A percentile compares a stretch with the other conserved stretches of the same genome.
Evolutionary conservation across 2,113 vertebrate species (phyloP).

Genomic region (Trochalopteron elliotii): DNA sequence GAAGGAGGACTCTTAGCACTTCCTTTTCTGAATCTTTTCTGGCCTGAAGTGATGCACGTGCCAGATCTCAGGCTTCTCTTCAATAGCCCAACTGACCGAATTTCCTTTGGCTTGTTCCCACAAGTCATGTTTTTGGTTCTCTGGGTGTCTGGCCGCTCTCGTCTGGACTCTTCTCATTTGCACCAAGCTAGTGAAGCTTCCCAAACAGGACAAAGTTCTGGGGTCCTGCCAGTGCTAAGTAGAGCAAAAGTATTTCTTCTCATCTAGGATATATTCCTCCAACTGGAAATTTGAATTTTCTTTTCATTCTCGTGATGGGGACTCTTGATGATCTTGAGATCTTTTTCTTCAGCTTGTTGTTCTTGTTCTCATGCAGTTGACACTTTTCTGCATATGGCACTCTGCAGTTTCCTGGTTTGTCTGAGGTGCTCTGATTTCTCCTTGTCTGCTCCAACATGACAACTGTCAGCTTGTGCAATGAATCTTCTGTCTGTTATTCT

Average conservation of each 20-base stretch:
- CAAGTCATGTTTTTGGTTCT: not conserved
- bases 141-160: accelerated
- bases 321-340: not conserved
- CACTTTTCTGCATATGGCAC: not conserved
- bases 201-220: not conserved
- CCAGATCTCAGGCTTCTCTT: not conserved
- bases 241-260: not conserved
- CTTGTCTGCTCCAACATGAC: not conserved
- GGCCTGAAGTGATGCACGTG: not conserved
- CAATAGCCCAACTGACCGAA: accelerated
- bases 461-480: not conserved
- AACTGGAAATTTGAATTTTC: not conserved
- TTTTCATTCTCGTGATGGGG: not conserved
- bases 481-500: not conserved
- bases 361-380: not conserved
- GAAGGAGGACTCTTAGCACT: not conserved
- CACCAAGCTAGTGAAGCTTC: not conserved
- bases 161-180: not conserved
- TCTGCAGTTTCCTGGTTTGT: not conserved
- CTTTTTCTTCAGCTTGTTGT: not conserved
- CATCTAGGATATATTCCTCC: not conserved
- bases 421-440: not conserved
- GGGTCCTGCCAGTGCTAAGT: not conserved
- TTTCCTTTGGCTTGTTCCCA: not conserved
- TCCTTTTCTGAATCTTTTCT: not conserved